Base-by-base conservation (phyloP, 2,888 invertebrate species). In the Julus scandinavius region DNA sequence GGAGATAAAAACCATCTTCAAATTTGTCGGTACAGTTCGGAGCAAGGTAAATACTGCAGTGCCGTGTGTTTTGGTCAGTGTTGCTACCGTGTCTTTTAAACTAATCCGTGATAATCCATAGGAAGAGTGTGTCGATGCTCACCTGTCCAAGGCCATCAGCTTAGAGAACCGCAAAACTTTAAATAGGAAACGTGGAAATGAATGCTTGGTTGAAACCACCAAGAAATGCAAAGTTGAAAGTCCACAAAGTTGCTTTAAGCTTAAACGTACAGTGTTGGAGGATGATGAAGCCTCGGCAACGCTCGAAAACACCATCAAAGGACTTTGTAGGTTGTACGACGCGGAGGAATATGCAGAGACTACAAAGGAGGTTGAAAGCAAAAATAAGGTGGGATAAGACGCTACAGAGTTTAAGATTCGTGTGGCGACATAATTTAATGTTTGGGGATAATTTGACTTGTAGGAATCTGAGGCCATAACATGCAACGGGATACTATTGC, bases 161-260 rank as follows among this genome's bases (percentile, higher is more conserved):
- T n/a, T 17, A 29, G 84, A 84, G 15, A 84, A 84, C 4, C 11
- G 40, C 2, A n/a, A 2, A 84, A 15, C 41, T 17, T 2, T 17
- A 29, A 40, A 38, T 84, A 84, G 84, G 7, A 84, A 84, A 84
- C 38, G 84, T 3, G 38, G 11, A 17, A 38, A 13, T 1, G 84
- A 13, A 84, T n/a, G 38, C 17, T 4, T 38, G 0, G 38, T 58
- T 20, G 45, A 49, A 3, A 17, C 54, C 9, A 20, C 29, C 38
- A 87, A 58, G 13, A 87, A 87, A 87, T 29, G 49, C 20, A 87
- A 87, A 87, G 38, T 54, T 13, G 54, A 87, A 58, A 40, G 9
- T 29, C 49, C 38, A 38, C 20, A 50, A 54, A 87, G 54, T 45
- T 20, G 13, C 38, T 87, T 38, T 54, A 87, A 87, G 15, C 58